These are phyloP conservation scores for Plebejus argus DNA, from an alignment of 2,888 invertebrate species.

Conservation along the genomic window DNA sequence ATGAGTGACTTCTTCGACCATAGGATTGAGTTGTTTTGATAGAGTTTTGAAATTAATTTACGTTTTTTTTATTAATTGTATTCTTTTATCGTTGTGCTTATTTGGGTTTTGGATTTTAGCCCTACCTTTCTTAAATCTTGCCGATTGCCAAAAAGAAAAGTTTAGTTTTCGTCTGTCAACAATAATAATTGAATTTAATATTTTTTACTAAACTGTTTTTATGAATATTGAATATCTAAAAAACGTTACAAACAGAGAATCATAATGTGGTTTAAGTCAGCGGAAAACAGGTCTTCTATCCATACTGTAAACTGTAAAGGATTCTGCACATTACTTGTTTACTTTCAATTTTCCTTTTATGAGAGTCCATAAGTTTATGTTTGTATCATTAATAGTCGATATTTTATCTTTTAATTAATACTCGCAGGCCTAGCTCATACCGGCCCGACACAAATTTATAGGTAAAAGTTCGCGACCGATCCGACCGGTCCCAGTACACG, in stretches of 20 bases:
- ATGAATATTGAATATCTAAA: too few relatives aligned
- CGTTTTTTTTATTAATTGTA: too few relatives aligned
- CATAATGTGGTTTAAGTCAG: not conserved
- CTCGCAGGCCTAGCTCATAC: conserved; percentile 65
- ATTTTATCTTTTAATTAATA: conserved; percentile 37
- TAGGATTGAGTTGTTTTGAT: not conserved
- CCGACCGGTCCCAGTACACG: conserved; percentile 62
- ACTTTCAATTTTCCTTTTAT: conserved; percentile 17
- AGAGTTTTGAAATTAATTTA: not conserved
- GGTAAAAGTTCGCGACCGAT: conserved; percentile 80
- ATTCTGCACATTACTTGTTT: conserved; percentile 12
- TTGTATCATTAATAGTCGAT: conserved; percentile 28
- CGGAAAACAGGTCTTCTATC: not conserved
- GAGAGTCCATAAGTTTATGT: conserved; percentile 21
- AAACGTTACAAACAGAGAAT: too few relatives aligned
- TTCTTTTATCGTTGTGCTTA: too few relatives aligned
- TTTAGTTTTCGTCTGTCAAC: too few relatives aligned
- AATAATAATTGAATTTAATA: too few relatives aligned
- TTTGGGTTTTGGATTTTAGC: too few relatives aligned
- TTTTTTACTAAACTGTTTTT: too few relatives aligned
- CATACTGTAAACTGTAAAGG: not conserved
- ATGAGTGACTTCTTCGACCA: not conserved
- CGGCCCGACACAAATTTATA: conserved; percentile 79
- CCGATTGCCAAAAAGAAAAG: too few relatives aligned
- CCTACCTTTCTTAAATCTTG: too few relatives aligned